Percentiles rank a stretch among this genome's conserved stretches.
phyloP scores from a whole-genome alignment of 2,113 vertebrate species.

The Cyprinodon brontotheroides region DNA sequence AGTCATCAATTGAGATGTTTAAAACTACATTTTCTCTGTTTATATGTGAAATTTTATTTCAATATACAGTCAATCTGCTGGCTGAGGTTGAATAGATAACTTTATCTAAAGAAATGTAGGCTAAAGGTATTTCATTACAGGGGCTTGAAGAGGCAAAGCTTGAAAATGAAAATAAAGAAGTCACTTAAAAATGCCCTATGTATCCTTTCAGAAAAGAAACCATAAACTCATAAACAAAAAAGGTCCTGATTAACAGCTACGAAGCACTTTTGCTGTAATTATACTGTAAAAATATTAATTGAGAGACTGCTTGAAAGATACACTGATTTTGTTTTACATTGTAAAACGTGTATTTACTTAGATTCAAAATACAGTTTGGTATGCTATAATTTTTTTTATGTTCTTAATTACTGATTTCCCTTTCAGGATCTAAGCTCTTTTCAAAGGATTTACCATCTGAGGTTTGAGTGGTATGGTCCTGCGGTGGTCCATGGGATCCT shows the following conservation, averaged over 20 bases:
- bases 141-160: not conserved
- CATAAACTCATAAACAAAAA: not conserved
- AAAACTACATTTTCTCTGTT: not conserved
- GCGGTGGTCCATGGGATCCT: slow-evolving; percentile 51
- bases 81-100: not conserved
- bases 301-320: not conserved
- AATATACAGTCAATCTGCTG: too few species aligned
- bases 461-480: slow-evolving; percentile 73
- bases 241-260: not conserved
- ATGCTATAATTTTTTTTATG: not conserved
- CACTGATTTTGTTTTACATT: not conserved
- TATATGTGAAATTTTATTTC: too few species aligned
- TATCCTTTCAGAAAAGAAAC: not conserved
- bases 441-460: slow-evolving; percentile 58
- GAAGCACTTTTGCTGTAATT: not conserved
- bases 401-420: not conserved
- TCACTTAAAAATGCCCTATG: not conserved
- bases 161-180: slow-evolving; percentile 41
- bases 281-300: not conserved
- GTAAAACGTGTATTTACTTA: not conserved
- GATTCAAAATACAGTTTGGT: not conserved
- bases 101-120: not conserved
- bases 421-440: not conserved
- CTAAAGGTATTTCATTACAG: not conserved
- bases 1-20: not conserved